Evolutionary conservation across 2,113 vertebrate genomes (phyloP).

Genomic region (Porphyrio hochstetteri): DNA sequence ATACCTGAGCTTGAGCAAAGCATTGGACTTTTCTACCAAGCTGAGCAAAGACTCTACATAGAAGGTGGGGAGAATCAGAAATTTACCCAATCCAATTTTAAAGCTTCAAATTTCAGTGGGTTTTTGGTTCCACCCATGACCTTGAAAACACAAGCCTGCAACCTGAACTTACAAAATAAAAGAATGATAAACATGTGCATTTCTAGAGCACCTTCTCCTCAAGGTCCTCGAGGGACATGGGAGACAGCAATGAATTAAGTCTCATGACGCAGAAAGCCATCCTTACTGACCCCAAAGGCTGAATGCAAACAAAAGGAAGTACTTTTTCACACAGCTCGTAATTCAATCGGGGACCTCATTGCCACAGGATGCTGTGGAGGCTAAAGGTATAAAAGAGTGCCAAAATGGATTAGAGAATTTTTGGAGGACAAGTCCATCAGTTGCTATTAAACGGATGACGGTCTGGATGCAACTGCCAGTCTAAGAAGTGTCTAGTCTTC

Average conservation of each 20-base stretch:
- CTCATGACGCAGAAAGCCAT: background rate
- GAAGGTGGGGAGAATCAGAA: background rate
- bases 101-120: background rate
- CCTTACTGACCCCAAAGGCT: conserved; percentile 14
- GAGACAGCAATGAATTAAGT: conserved; percentile 20
- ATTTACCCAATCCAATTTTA: background rate
- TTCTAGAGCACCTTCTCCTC: background rate
- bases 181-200: background rate
- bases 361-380: conserved; percentile 18
- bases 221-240: background rate
- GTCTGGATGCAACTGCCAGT: background rate
- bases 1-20: background rate
- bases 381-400: conserved; percentile 12
- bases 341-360: background rate
- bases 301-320: conserved; percentile 27
- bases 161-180: background rate
- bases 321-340: conserved; percentile 20
- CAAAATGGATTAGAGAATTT: conserved; percentile 7
- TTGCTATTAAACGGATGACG: background rate
- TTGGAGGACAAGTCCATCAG: background rate
- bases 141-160: background rate
- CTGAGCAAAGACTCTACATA: background rate
- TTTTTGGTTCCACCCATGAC: background rate
- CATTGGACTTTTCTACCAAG: background rate
- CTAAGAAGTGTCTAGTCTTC: background rate